phyloP scores from a whole-genome alignment of 2,113 vertebrate species.

The Larimichthys polyactis region DNA sequence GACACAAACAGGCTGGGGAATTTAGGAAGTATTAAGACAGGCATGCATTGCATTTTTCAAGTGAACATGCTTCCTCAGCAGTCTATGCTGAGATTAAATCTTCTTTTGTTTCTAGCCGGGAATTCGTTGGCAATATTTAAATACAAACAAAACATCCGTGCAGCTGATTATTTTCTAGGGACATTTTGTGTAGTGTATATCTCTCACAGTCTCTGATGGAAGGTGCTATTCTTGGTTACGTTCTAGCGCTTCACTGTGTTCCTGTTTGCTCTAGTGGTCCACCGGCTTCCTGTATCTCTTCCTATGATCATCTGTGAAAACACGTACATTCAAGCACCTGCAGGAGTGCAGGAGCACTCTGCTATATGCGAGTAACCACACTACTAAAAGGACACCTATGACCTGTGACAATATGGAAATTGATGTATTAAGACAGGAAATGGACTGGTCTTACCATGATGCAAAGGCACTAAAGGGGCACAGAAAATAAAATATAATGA shows the following conservation, averaged over 20 bases:
- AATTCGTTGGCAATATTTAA: constrained; percentile 18
- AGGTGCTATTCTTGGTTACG: neutral
- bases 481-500: neutral
- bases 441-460: neutral
- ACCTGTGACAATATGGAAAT: constrained; percentile 28
- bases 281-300: neutral
- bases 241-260: neutral
- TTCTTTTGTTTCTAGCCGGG: constrained; percentile 31
- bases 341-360: neutral
- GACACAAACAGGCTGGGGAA: neutral
- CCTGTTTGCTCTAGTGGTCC: neutral
- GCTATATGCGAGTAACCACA: neutral
- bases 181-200: neutral
- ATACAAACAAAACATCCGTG: constrained; percentile 20
- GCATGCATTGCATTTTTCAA: neutral
- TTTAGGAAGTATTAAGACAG: no score
- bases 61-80: constrained; percentile 20
- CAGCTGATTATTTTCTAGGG: constrained; percentile 12
- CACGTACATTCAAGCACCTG: constrained; percentile 1
- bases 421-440: constrained; percentile 40
- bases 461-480: neutral
- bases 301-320: constrained; percentile 2
- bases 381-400: constrained; percentile 44
- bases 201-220: constrained; percentile 4
- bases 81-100: constrained; percentile 39